Evolutionary conservation across 2,113 vertebrate genomes (phyloP), one percentile per base, ranked within the genome.

Genomic region (Clarias gariepinus): DNA sequence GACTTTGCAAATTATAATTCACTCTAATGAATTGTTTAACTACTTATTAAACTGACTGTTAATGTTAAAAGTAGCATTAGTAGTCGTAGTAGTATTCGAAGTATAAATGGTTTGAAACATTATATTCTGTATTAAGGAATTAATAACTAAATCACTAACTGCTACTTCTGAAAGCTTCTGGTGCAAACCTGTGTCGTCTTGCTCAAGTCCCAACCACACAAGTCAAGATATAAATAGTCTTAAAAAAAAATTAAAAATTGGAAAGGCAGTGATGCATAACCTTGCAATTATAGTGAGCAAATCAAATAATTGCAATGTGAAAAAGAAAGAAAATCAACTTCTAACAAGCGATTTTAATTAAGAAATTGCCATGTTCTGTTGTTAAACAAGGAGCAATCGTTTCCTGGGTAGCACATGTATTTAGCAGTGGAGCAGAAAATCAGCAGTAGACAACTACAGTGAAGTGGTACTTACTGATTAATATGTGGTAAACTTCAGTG

Each of bases 401-500:
- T 52, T 84, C 55, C 71, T 21, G 33, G 16, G 73, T 60, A 58
- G 11, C 25, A 61, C 41, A 25, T 53, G 11, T n/a, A 25, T 63
- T 74, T 53, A 78, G 55, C 1, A 36, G 74, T 55, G 52, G 5
- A 63, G 41, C 10, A 64, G 25, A 36, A 69, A 69, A 69, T 68
- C 47, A 55, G 52, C 25, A 28, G 25, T 33, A 57, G 25, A 79
- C 36, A 78, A 57, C 3, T 15, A 25, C 64, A 41, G 15, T 4
- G 0, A 89, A 82, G 84, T 79, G 84, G 85, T 77, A 94, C 95
- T 97, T 95, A 97, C 96, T 94, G 93, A 69, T 88, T 89, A 87
- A 92, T 92, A 90, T 91, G 73, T 0, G 86, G 77, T 52, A 5
- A 58, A 71, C 87, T 90, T 97, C 95, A 97, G 91, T 91, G 92